phyloP scores from a whole-genome alignment of 2,797 vertebrate genomes.

The Sylvia borin region DNA sequence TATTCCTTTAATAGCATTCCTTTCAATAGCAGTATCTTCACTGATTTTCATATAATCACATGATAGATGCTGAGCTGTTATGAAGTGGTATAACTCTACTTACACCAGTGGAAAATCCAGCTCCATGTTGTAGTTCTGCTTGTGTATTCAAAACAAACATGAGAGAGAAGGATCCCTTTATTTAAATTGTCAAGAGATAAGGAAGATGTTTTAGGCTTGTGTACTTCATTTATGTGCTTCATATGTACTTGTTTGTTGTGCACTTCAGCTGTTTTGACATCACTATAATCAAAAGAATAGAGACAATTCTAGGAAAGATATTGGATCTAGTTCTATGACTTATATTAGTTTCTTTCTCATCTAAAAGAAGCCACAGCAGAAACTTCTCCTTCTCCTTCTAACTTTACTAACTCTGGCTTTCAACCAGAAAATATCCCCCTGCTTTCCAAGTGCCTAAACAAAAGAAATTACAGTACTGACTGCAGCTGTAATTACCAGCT shows the following conservation, averaged over 20 bases:
- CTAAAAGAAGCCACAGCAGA: neutral
- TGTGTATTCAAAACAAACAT: neutral
- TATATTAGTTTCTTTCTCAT: neutral
- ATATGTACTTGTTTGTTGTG: neutral
- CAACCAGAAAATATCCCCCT: neutral
- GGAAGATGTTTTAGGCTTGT: neutral
- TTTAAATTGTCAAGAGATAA: neutral
- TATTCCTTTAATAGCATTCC: neutral
- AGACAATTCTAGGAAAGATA: neutral
- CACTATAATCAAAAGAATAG: neutral
- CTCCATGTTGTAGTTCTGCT: neutral
- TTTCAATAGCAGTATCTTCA: neutral
- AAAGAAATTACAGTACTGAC: neutral
- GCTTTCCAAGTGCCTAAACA: neutral
- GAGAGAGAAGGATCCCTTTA: neutral
- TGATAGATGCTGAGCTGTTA: neutral
- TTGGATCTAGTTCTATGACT: neutral
- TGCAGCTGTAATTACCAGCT: neutral
- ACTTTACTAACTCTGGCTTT: conserved; percentile 14
- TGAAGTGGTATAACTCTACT: neutral
- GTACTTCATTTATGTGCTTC: neutral
- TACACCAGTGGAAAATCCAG: neutral
- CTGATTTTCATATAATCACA: neutral
- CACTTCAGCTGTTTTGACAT: neutral
- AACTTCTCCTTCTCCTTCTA: neutral